Conservation (phyloP, 1,140 invertebrate genomes). For the Drepana arcuata region DNA sequence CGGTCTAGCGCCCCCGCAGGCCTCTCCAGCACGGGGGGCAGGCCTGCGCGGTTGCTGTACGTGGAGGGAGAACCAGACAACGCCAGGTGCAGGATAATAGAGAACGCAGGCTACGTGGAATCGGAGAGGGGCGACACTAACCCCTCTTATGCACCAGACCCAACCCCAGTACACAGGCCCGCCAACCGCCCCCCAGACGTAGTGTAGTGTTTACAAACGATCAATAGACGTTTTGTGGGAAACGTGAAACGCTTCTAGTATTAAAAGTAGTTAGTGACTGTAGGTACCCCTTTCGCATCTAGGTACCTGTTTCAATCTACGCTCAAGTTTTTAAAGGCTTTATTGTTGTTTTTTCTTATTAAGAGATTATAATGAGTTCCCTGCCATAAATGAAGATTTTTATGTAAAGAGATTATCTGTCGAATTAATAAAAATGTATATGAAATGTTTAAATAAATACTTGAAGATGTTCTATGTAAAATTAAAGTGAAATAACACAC, state of each 20-base stretch:
- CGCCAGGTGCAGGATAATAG: conserved; percentile 60
- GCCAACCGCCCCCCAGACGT: conserved; percentile 29
- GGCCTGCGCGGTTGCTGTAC: conserved; percentile 48
- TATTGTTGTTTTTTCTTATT: conserved; percentile 65
- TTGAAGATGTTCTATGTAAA: conserved; percentile 56
- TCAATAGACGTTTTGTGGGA: conserved; percentile 52
- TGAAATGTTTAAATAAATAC: conserved; percentile 48
- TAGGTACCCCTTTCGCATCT: conserved; percentile 48
- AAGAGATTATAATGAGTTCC: conserved; percentile 57
- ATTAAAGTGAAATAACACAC: conserved; percentile 31
- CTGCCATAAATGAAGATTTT: conserved; percentile 42
- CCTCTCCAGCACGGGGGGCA: conserved; percentile 33
- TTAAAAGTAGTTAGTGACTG: conserved; percentile 52
- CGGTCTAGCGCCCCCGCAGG: conserved; percentile 37
- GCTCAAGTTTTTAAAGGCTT: conserved; percentile 67
- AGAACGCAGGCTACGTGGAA: conserved; percentile 65
- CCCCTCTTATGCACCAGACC: conserved; percentile 59
- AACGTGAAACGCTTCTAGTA: conserved; percentile 67
- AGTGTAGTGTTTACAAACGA: conserved; percentile 47
- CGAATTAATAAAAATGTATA: conserved; percentile 28
- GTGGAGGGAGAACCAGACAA: conserved; percentile 50
- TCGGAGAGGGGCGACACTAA: conserved; percentile 50
- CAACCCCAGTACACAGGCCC: conserved; percentile 49
- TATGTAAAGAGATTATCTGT: conserved; percentile 28
- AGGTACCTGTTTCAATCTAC: conserved; percentile 55